Conservation (phyloP, 2,888 invertebrate genomes). For the Neelides folsomi region DNA sequence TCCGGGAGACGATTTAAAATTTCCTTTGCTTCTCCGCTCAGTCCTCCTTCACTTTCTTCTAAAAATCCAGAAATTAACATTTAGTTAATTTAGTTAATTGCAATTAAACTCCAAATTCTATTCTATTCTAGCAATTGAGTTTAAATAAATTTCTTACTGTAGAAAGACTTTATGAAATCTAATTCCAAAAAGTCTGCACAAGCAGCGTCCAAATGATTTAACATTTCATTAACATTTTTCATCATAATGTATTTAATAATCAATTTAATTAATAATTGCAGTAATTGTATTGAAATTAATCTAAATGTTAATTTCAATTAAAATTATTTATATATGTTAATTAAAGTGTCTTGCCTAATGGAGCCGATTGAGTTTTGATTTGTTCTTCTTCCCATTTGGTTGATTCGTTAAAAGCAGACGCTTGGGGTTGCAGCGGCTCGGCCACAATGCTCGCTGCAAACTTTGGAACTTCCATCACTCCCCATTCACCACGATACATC, state of each 20-base stretch:
- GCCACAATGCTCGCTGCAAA: conserved; percentile 30
- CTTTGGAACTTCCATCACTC: conserved; percentile 28
- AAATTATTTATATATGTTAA: no score
- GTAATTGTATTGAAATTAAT: no score
- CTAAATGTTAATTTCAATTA: no score
- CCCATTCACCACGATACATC: conserved; percentile 28
- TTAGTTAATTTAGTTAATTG: no score
- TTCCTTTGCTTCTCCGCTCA: conserved; percentile 22
- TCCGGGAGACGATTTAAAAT: conserved; percentile 28
- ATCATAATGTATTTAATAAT: no score
- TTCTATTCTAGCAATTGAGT: no score
- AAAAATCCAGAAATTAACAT: no score
- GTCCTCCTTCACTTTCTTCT: neutral
- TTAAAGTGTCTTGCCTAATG: neutral
- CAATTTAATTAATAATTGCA: no score
- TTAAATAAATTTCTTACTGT: conserved; percentile 12
- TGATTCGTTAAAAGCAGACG: neutral
- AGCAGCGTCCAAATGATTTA: neutral
- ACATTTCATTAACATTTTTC: no score
- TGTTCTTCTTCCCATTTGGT: no score
- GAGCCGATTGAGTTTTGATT: no score
- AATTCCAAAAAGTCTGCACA: conserved; percentile 2
- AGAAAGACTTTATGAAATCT: conserved; percentile 9
- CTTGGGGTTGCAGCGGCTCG: conserved; percentile 22
- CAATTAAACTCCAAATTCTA: no score